Percentiles rank a stretch among this genome's conserved stretches.
phyloP scores from a whole-genome alignment of 2,888 invertebrate genomes.

The Hedychridium roseum region DNA sequence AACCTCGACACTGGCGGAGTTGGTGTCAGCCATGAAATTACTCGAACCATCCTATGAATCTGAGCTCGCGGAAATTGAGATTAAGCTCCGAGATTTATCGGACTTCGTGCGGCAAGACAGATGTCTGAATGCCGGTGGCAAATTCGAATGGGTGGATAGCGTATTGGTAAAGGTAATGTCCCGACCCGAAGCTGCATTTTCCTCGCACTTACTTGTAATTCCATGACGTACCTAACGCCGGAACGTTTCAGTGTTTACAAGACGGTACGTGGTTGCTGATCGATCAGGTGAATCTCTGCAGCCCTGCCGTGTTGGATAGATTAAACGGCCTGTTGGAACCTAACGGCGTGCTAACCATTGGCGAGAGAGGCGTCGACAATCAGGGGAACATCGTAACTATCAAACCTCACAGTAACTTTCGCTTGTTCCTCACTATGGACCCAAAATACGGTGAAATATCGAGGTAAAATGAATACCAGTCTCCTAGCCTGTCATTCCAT shows the following conservation, averaged over 20 bases:
- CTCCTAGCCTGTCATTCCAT: too few relatives aligned
- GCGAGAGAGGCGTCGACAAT: slow-evolving; percentile 85
- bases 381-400: slow-evolving; percentile 78
- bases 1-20: slow-evolving; percentile 53
- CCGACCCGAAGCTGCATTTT: not conserved
- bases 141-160: slow-evolving; percentile 94
- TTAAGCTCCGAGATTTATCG: slow-evolving; percentile 61
- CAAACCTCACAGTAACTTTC: slow-evolving; percentile 87
- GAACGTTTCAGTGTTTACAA: slow-evolving; percentile 74
- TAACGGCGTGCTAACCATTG: slow-evolving; percentile 85
- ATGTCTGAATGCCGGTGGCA: slow-evolving; percentile 82
- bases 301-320: slow-evolving; percentile 95
- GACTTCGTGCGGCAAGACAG: slow-evolving; percentile 66
- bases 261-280: slow-evolving; percentile 86
- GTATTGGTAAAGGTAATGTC: slow-evolving; percentile 81
- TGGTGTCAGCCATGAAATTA: slow-evolving; percentile 49
- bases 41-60: slow-evolving; percentile 22
- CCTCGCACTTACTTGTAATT: too few relatives aligned
- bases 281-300: slow-evolving; percentile 95
- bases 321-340: slow-evolving; percentile 95
- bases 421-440: slow-evolving; percentile 94
- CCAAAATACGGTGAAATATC: slow-evolving; percentile 96
- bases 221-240: too few relatives aligned
- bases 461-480: slow-evolving; percentile 70
- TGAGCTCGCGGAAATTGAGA: slow-evolving; percentile 54